Base-by-base conservation (phyloP, 2,797 vertebrate species). In the Falco columbarius region DNA sequence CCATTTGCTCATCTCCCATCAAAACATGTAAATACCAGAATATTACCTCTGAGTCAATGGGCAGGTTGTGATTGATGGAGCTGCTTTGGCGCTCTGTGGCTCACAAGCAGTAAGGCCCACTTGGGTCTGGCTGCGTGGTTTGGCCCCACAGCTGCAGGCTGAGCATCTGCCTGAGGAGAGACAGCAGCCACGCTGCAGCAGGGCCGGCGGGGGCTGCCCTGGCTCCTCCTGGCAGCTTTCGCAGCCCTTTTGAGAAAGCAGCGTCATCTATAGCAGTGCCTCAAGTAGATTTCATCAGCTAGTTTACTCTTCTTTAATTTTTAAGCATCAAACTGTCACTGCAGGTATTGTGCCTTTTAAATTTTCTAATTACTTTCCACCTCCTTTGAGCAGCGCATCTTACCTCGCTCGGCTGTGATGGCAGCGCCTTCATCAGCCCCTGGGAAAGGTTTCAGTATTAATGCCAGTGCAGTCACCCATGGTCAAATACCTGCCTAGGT, bases 201-300 rank as follows among this genome's bases (percentile, higher is more conserved):
- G 58, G 36, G 14, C 34, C 55, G 59, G 54, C 9, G 8, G 16
- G 4, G 34, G 4, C 14, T 2, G 17, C 8, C 66, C 0, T 2
- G 15, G 44, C 23, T 18, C 34, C 63, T 14, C 1, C 26, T 3
- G 27, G 13, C 46, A 46, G 46, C 59, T 18, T 40, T 47, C 47
- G 7, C 23, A 70, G 38, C 16, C 75, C 26, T 34, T 29, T 23
- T 15, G 23, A 24, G 10, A 11, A 22, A 42, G 61, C 56, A 46
- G 29, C 22, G 22, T 3, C 55, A 12, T 55, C 21, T 42, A 8
- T 9, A 67, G 59, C 74, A 44, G n/a, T 29, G 34, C 34, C 63
- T 46, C 22, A 4, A 20, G 87, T 30, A 4, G 2, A 18, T 72
- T 65, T 52, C 36, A 23, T 22, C 70, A 84, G 19, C 46, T 84